Evolutionary conservation across 2,113 vertebrate genomes (phyloP), one percentile per base, ranked within the genome.

Genomic region (Taurulus bubalis): DNA sequence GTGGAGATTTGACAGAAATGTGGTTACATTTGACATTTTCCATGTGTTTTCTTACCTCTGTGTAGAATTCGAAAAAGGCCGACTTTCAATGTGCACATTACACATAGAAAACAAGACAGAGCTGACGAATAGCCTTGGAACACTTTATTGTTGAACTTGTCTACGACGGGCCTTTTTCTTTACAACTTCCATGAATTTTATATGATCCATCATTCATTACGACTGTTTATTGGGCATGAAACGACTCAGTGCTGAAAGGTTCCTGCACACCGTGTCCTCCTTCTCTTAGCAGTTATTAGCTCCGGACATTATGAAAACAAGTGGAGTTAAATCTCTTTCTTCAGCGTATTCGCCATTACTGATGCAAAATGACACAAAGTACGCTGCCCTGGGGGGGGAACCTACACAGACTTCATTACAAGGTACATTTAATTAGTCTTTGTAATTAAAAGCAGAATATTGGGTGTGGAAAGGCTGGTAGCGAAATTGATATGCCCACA

Each of bases 371-470:
- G 87, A 91, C 89, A 91, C 80, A 83, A 87, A 86, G 80, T 80
- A 80, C 64, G 26, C 73, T 85, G 76, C 89, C 92, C 91, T 42
- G 8, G 30, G 77, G 62, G 36, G 77, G 80, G 64, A 85, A 88
- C 77, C 80, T 79, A 87, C 86, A 87, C 85, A 85, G 87, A 86
- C 86, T 90, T 89, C 85, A 92, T 93, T 93, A 90, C 86, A 83
- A 93, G 89, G 83, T 90, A 86, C 75, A 89, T 93, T 94, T 93
- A 94, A 95, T 95, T 91, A 94, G 89, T 85, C 90, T 87, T 90
- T 86, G 88, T 92, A 93, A 94, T 95, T 94, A 93, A 93, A 88
- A 87, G 79, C 72, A 58, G 87, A 85, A 90, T 85, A 89, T 70
- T 83, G 79, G 73, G 81, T 56, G 80, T 76, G 82, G 64, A 82